Evolutionary conservation across 1,140 invertebrate genomes (phyloP), one percentile per base, ranked within the genome.

Genomic region (Zaprionus vittiger): DNA sequence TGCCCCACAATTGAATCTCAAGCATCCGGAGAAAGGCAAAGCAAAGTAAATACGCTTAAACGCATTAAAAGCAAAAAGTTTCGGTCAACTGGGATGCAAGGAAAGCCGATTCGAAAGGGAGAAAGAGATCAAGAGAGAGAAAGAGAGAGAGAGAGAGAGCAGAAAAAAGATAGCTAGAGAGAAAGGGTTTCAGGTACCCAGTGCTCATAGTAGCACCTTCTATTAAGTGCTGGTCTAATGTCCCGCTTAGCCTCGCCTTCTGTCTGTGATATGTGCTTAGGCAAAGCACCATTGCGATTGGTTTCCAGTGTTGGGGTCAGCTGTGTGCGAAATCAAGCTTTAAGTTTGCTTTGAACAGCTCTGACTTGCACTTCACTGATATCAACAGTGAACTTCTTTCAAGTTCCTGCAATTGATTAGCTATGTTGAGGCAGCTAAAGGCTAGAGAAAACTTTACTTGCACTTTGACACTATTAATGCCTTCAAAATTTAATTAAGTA

Each of bases 31-130:
- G 49, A 49, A 38, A 54, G 34, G 62, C n/a, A 65, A 61, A 71
- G 56, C 67, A 78, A 81, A 79, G 85, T 79, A 89, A 89, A 81
- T 90, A 72, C 85, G 72, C 79, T 84, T 89, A 70, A 89, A 83
- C 80, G 84, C 81, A 87, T 87, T 87, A 79, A 77, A 81, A 76
- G 81, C 74, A 77, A 81, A 74, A 44, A 67, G 47, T 61, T 79
- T 89, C 73, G 78, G 71, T 72, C 84, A 80, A 68, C 56, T 69
- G 66, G 64, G 34, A 34, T 56, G 34, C 56, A 26, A 61, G 54
- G 28, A 37, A 68, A 20, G 28, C 34, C 31, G 41, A 44, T 37
- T 38, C 22, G 31, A 28, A 28, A 37, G n/a, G 11, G 17, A 28
- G 41, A 34, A 55, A 28, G 24, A 31, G 14, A 52, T 22, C 3